Percentiles rank a stretch among this genome's conserved stretches.
Evolutionary conservation across 2,113 vertebrate species (phyloP).

Genomic region (Chitala chitala): DNA sequence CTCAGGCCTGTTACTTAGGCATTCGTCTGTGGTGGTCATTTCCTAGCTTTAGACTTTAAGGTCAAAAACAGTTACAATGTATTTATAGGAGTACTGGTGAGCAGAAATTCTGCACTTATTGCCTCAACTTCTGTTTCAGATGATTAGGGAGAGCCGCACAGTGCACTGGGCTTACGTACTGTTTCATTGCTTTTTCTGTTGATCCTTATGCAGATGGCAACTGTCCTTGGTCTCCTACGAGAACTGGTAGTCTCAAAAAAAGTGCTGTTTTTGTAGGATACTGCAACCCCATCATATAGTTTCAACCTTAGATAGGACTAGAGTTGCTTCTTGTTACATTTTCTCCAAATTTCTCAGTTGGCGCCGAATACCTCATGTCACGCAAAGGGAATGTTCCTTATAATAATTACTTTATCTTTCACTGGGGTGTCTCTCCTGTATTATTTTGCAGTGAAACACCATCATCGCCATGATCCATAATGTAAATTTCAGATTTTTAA

Average conservation of each 20-base stretch:
- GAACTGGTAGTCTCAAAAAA: neutral
- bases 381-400: neutral
- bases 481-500: conserved; percentile 47
- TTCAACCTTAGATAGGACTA: neutral
- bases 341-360: neutral
- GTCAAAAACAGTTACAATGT: neutral
- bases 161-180: neutral
- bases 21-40: neutral
- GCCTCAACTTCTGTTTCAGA: neutral
- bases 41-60: neutral
- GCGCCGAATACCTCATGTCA: neutral
- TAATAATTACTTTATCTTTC: neutral
- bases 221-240: neutral
- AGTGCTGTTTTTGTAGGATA: neutral
- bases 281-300: too few relatives aligned
- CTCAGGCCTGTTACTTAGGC: neutral
- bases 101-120: neutral
- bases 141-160: neutral
- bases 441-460: too few relatives aligned
- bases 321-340: too few relatives aligned
- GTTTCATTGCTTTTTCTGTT: neutral
- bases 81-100: neutral
- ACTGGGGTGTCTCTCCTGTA: too few relatives aligned
- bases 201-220: neutral
- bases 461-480: neutral